Conservation (phyloP, 2,797 vertebrate genomes). For the Chromobotia macracanthus region DNA sequence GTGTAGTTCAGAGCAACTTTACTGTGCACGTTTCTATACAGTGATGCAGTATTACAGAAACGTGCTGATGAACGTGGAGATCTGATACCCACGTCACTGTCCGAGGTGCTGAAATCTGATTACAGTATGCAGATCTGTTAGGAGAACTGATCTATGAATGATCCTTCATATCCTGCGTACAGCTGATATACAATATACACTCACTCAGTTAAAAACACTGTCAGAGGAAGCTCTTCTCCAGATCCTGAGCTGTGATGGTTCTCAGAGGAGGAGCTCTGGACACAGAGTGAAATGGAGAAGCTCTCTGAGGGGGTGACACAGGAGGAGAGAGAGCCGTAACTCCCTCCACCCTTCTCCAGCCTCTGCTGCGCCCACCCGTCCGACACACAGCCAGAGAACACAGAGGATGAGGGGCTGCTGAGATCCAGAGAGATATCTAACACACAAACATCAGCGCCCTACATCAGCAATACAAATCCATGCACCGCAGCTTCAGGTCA, state of each 20-base stretch:
- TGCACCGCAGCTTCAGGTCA: too few species aligned
- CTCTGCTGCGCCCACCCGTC: constrained; percentile 60
- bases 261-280: constrained; percentile 69
- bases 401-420: constrained; percentile 66
- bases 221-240: constrained; percentile 77
- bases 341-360: constrained; percentile 53
- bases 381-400: constrained; percentile 62
- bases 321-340: constrained; percentile 80
- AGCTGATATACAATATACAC: too few species aligned
- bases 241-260: constrained; percentile 79
- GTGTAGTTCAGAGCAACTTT: too few species aligned
- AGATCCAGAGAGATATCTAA: constrained; percentile 71
- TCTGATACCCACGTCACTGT: constrained; percentile 61
- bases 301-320: constrained; percentile 76
- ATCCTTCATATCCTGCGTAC: too few species aligned
- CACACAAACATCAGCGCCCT: too few species aligned
- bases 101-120: constrained; percentile 78
- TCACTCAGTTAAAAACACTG: too few species aligned
- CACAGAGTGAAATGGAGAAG: constrained; percentile 75
- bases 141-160: too few species aligned
- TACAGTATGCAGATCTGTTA: too few species aligned
- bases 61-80: too few species aligned
- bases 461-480: too few species aligned
- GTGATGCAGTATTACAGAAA: too few species aligned
- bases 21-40: too few species aligned